Percentiles rank a stretch among this genome's conserved stretches.
phyloP scores from a whole-genome alignment of 2,797 vertebrate species.

The Avahi laniger region DNA sequence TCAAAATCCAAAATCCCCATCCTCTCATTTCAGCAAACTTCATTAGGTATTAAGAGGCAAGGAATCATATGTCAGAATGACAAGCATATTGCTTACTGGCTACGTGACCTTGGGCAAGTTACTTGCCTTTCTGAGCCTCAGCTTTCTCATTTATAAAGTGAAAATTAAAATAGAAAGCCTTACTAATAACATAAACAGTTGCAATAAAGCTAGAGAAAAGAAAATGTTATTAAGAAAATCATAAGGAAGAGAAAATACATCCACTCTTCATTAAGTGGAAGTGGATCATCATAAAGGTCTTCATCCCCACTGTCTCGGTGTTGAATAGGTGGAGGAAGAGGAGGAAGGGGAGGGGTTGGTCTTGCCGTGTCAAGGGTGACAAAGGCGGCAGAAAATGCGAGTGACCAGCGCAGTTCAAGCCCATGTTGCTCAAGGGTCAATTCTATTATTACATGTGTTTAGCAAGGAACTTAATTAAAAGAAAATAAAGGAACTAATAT shows the following conservation, averaged over 20 bases:
- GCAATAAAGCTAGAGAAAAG: background rate
- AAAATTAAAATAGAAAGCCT: background rate
- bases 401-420: background rate
- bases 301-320: background rate
- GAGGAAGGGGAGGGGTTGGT: background rate
- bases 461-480: conserved; percentile 18
- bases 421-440: background rate
- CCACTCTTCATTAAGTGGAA: background rate
- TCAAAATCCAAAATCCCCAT: background rate
- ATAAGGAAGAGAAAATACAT: background rate
- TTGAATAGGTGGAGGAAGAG: background rate
- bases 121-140: background rate
- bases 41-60: background rate
- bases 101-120: background rate
- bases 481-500: background rate
- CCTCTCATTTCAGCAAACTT: background rate
- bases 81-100: background rate
- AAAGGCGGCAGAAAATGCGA: background rate
- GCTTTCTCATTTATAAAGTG: conserved; percentile 5
- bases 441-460: background rate
- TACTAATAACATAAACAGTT: background rate
- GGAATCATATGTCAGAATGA: background rate
- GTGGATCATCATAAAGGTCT: background rate
- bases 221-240: background rate
- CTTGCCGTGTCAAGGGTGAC: background rate